Evolutionary conservation across 2,113 vertebrate species (phyloP).

Genomic region (Empidonax alnorum): DNA sequence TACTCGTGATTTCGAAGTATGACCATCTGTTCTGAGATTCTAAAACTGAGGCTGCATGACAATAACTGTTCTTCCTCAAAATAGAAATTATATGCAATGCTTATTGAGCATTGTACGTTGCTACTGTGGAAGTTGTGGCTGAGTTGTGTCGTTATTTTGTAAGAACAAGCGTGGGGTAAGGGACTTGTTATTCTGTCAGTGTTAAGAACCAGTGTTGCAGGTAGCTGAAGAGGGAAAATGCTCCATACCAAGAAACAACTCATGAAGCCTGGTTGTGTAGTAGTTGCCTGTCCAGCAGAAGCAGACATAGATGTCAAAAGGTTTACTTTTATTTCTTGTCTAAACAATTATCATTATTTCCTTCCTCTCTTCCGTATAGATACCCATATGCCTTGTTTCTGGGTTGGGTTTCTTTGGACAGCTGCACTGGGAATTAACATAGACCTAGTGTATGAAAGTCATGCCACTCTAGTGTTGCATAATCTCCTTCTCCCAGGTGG

Average conservation of each 20-base stretch:
- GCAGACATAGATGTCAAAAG: neutral
- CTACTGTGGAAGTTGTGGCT: neutral
- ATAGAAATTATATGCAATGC: neutral
- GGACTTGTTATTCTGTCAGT: neutral
- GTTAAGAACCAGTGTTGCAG: neutral
- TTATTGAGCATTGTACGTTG: neutral
- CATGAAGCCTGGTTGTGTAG: neutral
- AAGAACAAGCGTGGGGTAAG: neutral
- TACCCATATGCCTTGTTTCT: neutral
- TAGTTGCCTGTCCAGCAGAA: neutral
- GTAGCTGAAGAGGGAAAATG: neutral
- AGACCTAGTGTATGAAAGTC: neutral
- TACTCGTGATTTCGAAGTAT: conserved; percentile 37
- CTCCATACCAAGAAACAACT: neutral
- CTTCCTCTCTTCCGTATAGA: neutral
- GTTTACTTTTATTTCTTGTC: neutral
- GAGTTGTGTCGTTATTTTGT: neutral
- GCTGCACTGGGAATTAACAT: neutral
- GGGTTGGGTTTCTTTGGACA: neutral
- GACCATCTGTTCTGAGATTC: conserved; percentile 58
- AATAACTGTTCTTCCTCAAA: neutral
- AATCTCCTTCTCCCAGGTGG: conserved; percentile 44
- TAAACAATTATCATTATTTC: neutral
- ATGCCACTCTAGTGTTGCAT: neutral
- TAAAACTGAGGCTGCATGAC: neutral